These are phyloP conservation scores for Phragmatobia fuliginosa DNA, from an alignment of 2,888 invertebrate species.

Conservation along the genomic window DNA sequence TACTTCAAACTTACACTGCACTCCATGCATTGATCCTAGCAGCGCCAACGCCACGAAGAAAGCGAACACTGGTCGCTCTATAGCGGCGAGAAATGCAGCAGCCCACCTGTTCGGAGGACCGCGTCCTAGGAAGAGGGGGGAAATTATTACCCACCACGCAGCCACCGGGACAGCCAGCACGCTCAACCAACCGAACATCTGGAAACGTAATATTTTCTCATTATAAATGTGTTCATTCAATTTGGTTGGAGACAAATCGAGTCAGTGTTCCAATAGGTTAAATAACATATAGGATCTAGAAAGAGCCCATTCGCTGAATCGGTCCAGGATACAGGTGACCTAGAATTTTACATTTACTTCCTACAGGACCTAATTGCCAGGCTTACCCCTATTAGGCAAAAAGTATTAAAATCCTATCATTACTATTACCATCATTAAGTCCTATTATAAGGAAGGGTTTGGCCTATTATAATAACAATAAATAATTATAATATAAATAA, in stretches of 20 bases:
- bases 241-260: background rate
- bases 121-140: slow-evolving; percentile 64
- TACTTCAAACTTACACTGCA: slow-evolving; percentile 63
- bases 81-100: slow-evolving; percentile 72
- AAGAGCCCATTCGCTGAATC: no score
- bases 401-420: no score
- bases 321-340: no score
- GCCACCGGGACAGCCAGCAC: slow-evolving; percentile 64
- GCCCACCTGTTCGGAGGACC: slow-evolving; percentile 57
- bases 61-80: slow-evolving; percentile 76
- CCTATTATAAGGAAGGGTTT: no score
- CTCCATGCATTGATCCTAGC: slow-evolving; percentile 73
- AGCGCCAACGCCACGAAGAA: slow-evolving; percentile 66
- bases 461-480: no score
- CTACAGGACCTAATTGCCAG: no score
- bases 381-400: no score
- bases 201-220: slow-evolving; percentile 19
- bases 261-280: background rate
- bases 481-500: no score
- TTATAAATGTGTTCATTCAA: background rate
- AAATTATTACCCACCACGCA: slow-evolving; percentile 67
- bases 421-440: no score
- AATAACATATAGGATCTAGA: no score
- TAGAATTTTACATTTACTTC: no score
- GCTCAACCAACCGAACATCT: slow-evolving; percentile 72